These are phyloP conservation scores for Oreochromis mossambicus DNA, from an alignment of 2,797 vertebrate genomes.

Conservation along the genomic window DNA sequence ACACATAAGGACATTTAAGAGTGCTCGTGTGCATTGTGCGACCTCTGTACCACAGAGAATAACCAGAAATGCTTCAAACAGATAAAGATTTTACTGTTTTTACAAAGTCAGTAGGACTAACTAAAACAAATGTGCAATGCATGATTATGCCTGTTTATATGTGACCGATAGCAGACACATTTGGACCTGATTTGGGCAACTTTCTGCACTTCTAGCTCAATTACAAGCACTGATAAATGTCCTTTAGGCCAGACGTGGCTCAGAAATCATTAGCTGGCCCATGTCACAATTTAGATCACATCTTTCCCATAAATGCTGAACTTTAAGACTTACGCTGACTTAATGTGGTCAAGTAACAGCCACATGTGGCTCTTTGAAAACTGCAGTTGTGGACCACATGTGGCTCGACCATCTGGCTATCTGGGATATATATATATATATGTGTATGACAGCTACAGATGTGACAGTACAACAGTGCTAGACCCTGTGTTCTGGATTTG, in stretches of 20 bases:
- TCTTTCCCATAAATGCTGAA: fast-evolving
- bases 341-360: not conserved
- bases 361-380: not conserved
- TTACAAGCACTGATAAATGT: not conserved
- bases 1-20: not conserved
- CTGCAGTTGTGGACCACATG: not conserved
- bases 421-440: not conserved
- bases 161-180: not conserved
- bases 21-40: not conserved
- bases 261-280: not conserved
- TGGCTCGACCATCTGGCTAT: not conserved
- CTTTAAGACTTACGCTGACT: not conserved
- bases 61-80: not conserved
- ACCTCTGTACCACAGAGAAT: not conserved
- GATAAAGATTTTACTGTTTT: not conserved
- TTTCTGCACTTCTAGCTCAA: not conserved
- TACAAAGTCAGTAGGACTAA: not conserved
- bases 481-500: not conserved
- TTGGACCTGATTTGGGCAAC: not conserved
- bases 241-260: not conserved
- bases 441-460: not conserved
- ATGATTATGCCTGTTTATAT: not conserved
- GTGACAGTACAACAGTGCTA: not conserved
- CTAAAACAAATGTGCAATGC: not conserved
- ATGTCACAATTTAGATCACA: not conserved